Evolutionary conservation across 2,113 vertebrate genomes (phyloP).

Genomic region (Nothocercus nigrocapillus): DNA sequence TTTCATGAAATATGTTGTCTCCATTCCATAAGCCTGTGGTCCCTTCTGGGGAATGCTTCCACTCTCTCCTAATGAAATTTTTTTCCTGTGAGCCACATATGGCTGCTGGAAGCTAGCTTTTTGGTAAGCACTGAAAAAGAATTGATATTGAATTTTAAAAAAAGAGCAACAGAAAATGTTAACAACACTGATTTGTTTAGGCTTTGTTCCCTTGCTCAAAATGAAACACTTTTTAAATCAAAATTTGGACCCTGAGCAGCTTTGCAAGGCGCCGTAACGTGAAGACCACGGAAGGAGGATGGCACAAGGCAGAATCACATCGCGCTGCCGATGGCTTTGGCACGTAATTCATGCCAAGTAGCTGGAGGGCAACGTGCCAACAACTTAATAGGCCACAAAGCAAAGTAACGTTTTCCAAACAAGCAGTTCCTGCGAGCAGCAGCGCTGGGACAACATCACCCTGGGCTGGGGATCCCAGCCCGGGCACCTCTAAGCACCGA

Average conservation of each 20-base stretch:
- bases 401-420: conserved; percentile 66
- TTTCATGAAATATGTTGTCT: not conserved
- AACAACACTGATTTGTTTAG: conserved; percentile 24
- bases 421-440: not conserved
- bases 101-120: not conserved
- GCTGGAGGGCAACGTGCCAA: conserved; percentile 58
- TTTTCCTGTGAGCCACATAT: not conserved
- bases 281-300: conserved; percentile 58
- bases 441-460: not conserved
- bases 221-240: conserved; percentile 65
- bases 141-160: not conserved
- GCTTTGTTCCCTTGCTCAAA: conserved; percentile 44
- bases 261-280: not conserved
- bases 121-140: not conserved
- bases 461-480: not conserved
- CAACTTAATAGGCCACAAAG: conserved; percentile 43
- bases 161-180: conserved; percentile 38
- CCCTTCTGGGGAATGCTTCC: not conserved
- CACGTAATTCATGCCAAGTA: conserved; percentile 52
- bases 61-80: not conserved
- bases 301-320: conserved; percentile 26
- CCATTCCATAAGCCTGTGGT: not conserved
- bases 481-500: not conserved
- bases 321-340: not conserved
- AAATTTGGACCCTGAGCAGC: not conserved